phyloP scores from a whole-genome alignment of 2,888 invertebrate species.

The Congeria kusceri region DNA sequence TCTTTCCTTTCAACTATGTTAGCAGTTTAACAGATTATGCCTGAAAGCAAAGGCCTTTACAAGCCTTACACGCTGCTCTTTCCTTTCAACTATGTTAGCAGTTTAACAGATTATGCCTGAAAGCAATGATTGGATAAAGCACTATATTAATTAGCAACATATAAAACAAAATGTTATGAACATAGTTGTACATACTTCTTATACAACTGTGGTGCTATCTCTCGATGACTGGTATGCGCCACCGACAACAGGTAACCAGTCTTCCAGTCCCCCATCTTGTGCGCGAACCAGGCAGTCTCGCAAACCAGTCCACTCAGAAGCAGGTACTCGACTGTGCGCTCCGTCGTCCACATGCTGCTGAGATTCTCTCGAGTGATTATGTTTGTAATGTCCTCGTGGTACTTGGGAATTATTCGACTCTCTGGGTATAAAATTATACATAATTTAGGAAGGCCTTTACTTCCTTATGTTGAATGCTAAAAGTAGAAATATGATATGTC shows the following conservation, averaged over 20 bases:
- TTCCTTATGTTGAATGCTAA: no score
- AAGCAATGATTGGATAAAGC: no score
- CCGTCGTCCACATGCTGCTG: conserved; percentile 80
- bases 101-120: no score
- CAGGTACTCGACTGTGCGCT: conserved; percentile 82
- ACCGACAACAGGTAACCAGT: conserved; percentile 80
- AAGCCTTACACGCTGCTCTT: no score
- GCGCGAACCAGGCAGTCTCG: conserved; percentile 84
- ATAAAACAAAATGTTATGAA: no score
- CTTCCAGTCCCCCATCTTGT: conserved; percentile 84
- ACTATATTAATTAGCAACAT: no score
- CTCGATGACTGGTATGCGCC: conserved; percentile 73
- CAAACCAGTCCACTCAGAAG: conserved; percentile 81
- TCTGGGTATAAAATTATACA: conserved; percentile 52
- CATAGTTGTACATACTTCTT: conserved; percentile 63
- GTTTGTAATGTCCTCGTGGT: conserved; percentile 77
- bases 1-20: no score
- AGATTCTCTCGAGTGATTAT: conserved; percentile 76
- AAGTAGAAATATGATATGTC: no score
- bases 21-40: no score
- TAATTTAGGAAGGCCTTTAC: no score
- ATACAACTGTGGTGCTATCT: conserved; percentile 74
- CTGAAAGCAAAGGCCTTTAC: no score
- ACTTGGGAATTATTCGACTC: conserved; percentile 78
- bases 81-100: no score